Evolutionary conservation across 1,140 invertebrate genomes (phyloP), one percentile per base, ranked within the genome.

Genomic region (Chrysomallon squamiferum): DNA sequence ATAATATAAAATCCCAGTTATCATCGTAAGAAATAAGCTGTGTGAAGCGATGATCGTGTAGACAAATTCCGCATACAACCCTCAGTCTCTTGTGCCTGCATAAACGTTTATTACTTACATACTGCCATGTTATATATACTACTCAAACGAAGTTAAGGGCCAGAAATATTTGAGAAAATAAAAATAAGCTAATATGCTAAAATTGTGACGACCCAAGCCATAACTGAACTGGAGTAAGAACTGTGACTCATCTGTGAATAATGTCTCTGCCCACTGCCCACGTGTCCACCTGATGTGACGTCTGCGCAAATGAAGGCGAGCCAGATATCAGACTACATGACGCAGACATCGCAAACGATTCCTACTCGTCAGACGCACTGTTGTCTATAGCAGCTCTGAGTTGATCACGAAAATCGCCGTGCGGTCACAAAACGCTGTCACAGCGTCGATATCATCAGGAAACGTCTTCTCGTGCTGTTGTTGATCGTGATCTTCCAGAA

Each of bases 371-470:
- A n/a, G 47, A 27, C 25, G 5, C 6, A n/a, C n/a, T 50, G 25
- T n/a, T 50, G 47, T n/a, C 47, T 50, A 6, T 50, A n/a, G 47
- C 47, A 50, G 47, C 47, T 50, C 47, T 20, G 47, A 38, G 6
- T 38, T 38, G 35, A 38, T 38, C 35, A 5, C 35, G 35, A 38
- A 38, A 15, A 38, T 38, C n/a, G 35, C 35, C 35, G 35, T 50
- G 47, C 47, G 47, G 47, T 50, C 47, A 50, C 47, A 50, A 50
- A 20, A n/a, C n/a, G 47, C 47, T 50, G 47, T 50, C n/a, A n/a
- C 35, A 38, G 15, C 35, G 35, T 15, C 15, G 5, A 7, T 38
- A 38, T 38, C 47, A 50, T 20, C 47, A 50, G 47, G 47, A 50
- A 50, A n/a, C 47, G 47, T 5, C 15, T 50, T 50, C n/a, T 50